Evolutionary conservation across 2,113 vertebrate genomes (phyloP), one percentile per base, ranked within the genome.

Genomic region (Struthidea cinerea): DNA sequence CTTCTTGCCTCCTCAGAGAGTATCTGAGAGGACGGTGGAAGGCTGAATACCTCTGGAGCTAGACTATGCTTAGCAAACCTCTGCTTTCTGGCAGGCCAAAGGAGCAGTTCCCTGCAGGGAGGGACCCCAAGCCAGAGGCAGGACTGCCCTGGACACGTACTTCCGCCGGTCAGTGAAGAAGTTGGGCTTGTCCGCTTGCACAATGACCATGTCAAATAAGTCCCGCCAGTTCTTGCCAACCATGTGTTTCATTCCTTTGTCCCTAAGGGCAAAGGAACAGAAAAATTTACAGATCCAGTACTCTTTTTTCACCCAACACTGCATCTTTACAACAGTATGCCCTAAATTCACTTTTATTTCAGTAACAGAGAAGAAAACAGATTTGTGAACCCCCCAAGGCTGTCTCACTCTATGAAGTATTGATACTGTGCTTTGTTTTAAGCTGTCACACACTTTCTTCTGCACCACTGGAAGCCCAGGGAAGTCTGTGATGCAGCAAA

Each of bases 211-310:
- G 53, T 98, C 98, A 1, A 98, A 98, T 76, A 98, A 97, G 1
- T 98, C 98, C 32, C 98, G 93, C 98, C 98, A 98, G 77, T 98
- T 97, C 14, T 98, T 97, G 80, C 98, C 98, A 84, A 98, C 98
- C 98, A 98, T 98, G 92, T 98, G 96, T 49, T 98, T 97, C 98
- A 98, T 98, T 52, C 98, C 98, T 93, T 98, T 98, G 95, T 98
- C 97, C 90, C 98, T 98, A 92, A 47, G 79, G 33, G 44, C 16
- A 81, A 64, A 86, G 70, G 21, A 79, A 68, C 23, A 63, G 41
- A 47, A 47, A 78, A 41, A 37, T 89, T 53, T 74, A 94, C 23
- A 47, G 41, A 70, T 13, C 11, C 53, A 30, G 22, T 19, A 42
- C 35, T 61, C 23, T 23, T 55, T 37, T 42, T 55, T 55, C 63